Conservation (phyloP, 2,797 vertebrate species). For the Darevskia mixta region DNA sequence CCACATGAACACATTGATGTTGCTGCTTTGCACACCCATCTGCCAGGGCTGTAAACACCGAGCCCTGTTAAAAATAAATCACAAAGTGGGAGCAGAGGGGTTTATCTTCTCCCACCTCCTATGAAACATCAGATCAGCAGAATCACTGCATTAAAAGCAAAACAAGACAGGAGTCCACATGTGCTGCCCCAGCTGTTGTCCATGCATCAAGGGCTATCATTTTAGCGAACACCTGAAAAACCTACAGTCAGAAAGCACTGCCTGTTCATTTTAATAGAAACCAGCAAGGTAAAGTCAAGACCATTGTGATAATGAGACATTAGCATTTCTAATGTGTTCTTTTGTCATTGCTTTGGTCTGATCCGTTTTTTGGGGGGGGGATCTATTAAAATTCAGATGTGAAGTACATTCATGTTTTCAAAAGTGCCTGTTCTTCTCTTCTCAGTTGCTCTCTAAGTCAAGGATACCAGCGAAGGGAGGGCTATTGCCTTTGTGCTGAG, state of each 20-base stretch:
- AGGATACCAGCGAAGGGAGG: not conserved
- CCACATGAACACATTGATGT: not conserved
- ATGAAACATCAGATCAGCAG: not conserved
- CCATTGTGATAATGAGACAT: constrained; percentile 19
- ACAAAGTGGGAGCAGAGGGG: not conserved
- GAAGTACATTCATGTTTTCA: constrained; percentile 4
- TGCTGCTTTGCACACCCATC: not conserved
- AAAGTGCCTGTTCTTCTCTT: not conserved
- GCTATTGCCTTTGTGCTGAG: not conserved
- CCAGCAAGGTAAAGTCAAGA: constrained; percentile 27
- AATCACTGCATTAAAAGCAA: not conserved
- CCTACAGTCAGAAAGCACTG: constrained; percentile 1
- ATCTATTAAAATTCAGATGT: constrained; percentile 33
- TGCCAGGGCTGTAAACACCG: not conserved
- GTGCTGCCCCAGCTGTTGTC: not conserved
- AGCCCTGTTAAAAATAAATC: not conserved
- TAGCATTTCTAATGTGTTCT: constrained; percentile 16
- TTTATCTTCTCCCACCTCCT: not conserved
- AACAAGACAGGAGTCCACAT: not conserved
- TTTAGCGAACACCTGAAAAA: not conserved
- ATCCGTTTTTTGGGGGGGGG: constrained; percentile 18
- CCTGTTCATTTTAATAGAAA: constrained; percentile 27
- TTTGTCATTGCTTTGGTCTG: constrained; percentile 54
- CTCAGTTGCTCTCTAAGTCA: rapidly evolving
- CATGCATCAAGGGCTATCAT: not conserved